Evolutionary conservation across 2,113 vertebrate genomes (phyloP), one percentile per base, ranked within the genome.

Genomic region (Uria lomvia): DNA sequence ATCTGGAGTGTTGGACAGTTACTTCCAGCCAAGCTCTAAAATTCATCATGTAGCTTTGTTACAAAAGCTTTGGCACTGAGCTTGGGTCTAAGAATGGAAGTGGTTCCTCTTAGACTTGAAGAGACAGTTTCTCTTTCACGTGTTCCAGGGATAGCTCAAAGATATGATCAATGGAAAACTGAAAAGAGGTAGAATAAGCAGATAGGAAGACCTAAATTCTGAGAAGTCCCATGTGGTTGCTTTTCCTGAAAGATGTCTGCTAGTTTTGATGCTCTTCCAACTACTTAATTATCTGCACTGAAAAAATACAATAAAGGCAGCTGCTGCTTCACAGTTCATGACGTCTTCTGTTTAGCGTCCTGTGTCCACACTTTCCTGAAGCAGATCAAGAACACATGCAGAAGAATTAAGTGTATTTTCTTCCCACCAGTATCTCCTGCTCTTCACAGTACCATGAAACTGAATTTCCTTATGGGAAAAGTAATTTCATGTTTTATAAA

Each of bases 261-360:
- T 93, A 96, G 63, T 86, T 72, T 67, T 96, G 88, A 96, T 84
- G 49, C 53, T 96, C 53, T 80, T 94, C 78, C 90, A 91, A 63
- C 65, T 94, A 85, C 83, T 98, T 97, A 92, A 97, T 93, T 96
- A 95, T 90, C 67, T 92, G 52, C 65, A 63, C 74, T 86, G 70
- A 88, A 92, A 94, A 92, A 96, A 96, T 14, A 47, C 47, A 96
- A 95, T 67, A 72, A 85, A 96, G n/a, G 68, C 90, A 96, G 67
- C 59, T 95, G 84, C 77, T 93, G 40, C 63, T 96, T 63, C 71
- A 95, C 47, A 86, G 80, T 82, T 88, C 75, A 29, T 16, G 22
- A 59, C 0, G 7, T 77, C 65, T 73, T 92, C 22, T 27, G 3
- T 68, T 89, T 42, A 70, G 38, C 47, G 81, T 89, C 67, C 30